Evolutionary conservation across 2,888 invertebrate genomes (phyloP).

Genomic region (Limenitis camilla): DNA sequence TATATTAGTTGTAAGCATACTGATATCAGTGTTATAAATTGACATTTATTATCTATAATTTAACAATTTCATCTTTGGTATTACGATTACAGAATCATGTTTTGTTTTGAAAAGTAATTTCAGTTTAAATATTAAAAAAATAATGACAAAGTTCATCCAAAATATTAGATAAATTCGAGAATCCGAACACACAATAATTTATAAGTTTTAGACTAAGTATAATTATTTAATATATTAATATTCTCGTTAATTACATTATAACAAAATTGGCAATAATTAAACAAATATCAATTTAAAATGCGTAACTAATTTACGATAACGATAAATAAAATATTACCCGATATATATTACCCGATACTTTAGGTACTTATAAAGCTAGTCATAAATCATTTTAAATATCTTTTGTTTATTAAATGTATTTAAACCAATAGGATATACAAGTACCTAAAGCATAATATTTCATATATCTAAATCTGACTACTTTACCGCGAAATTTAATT

Average conservation of each 20-base stretch:
- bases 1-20: no score
- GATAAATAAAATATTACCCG: conserved; percentile 33
- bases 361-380: conserved; percentile 23
- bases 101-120: no score
- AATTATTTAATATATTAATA: neutral
- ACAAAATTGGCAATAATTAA: neutral
- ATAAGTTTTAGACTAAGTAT: neutral
- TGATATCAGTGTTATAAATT: no score
- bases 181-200: neutral
- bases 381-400: conserved; percentile 31
- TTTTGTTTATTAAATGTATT: neutral
- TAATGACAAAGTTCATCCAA: no score
- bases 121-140: no score
- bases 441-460: neutral
- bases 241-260: neutral
- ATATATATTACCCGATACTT: conserved; percentile 17
- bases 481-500: no score
- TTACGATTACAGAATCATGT: no score
- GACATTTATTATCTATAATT: no score
- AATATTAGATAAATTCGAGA: neutral
- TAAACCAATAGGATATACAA: neutral
- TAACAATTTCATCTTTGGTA: no score
- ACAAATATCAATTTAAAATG: neutral
- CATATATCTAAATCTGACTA: no score
- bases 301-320: conserved; percentile 22